These are phyloP conservation scores for Artibeus jamaicensis DNA, from an alignment of 2,797 vertebrate genomes.

Conservation along the genomic window DNA sequence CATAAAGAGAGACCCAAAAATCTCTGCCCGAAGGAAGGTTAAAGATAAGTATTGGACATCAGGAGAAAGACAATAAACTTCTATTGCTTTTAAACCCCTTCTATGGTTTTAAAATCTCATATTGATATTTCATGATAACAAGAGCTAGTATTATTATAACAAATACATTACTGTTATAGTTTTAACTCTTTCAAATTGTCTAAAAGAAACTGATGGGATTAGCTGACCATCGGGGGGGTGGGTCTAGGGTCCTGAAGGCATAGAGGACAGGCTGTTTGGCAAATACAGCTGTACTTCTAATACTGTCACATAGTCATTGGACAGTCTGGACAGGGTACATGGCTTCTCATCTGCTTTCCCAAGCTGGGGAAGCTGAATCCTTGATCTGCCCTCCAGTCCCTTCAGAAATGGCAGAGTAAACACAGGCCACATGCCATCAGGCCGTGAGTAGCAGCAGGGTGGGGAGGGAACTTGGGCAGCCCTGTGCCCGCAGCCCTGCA, in stretches of 20 bases:
- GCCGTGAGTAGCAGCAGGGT: neutral
- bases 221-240: neutral
- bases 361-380: neutral
- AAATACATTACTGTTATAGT: neutral
- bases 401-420: neutral
- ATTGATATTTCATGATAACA: neutral
- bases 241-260: neutral
- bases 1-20: neutral
- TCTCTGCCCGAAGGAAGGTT: neutral
- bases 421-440: neutral
- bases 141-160: neutral
- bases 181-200: neutral
- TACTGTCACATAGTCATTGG: neutral
- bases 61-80: neutral
- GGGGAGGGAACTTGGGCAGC: neutral
- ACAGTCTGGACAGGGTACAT: neutral
- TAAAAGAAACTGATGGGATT: neutral
- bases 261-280: neutral
- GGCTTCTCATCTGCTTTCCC: neutral
- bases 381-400: neutral
- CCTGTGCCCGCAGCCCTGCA: neutral
- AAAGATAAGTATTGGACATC: neutral
- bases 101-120: neutral
- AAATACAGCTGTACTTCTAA: neutral
- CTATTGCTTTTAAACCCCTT: neutral